A percentile compares a stretch with the other conserved stretches of the same genome.
These are phyloP conservation scores for fruit fly (Drosophila melanogaster) DNA, from an alignment of 1,140 invertebrate species.

Conservation along the genomic window Release_6_plus_ISO1_MT NT_033779.5:15757001-15757500, in stretches of 20 bases:
- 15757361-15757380: conserved; percentile 46
- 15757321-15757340: conserved; percentile 66
- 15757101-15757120: conserved; percentile 81
- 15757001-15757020: background rate
- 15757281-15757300: conserved; percentile 66
- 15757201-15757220: conserved; percentile 72
- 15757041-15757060: conserved; percentile 37
- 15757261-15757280: conserved; percentile 59
- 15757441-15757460: conserved; percentile 85
- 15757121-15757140: conserved; percentile 80
- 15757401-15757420: conserved; percentile 54
- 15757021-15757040: conserved; percentile 31
- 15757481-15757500: conserved; percentile 83
- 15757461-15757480: conserved; percentile 86
- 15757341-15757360: conserved; percentile 19
- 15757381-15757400: conserved; percentile 43
- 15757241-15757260: conserved; percentile 27
- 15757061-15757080: conserved; percentile 72
- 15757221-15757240: conserved; percentile 69
- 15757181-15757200: conserved; percentile 70
- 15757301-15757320: conserved; percentile 69
- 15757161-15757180: conserved; percentile 65
- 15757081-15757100: conserved; percentile 84
- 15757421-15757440: conserved; percentile 80
- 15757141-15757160: conserved; percentile 59